Base-by-base conservation (phyloP, 2,888 invertebrate species). In the Dorcus parallelipipedus region DNA sequence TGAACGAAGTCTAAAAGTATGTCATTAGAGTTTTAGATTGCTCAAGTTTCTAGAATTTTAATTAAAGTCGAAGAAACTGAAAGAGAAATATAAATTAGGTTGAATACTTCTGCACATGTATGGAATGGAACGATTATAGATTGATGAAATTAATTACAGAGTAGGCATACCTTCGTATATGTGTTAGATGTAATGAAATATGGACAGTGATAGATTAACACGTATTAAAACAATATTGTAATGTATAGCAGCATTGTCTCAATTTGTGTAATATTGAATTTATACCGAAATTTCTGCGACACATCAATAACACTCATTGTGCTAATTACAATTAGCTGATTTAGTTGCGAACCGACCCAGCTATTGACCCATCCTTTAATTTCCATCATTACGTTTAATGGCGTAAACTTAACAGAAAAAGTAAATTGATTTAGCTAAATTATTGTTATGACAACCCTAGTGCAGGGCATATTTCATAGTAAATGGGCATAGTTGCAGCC, bases 401-500 rank as follows among this genome's bases (percentile, higher is more conserved):
- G 74, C 73, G 73, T 70, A 74, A 74, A 75, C 73, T 75, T 73
- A 69, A 69, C 69, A 72, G 72, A 71, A 73, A 74, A 75, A 75
- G 66, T 66, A 72, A 76, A 76, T 76, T 76, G 76, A 76, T 76
- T 76, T 75, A 72, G 74, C 71, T 77, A 75, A 77, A 76, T 77
- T 77, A 77, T 76, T 73, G 76, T 76, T 75, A 73, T 75, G 76
- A 74, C 76, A 72, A 70, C 71, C 48, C 64, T 68, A 67, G 71
- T 66, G 67, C 69, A 71, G 65, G 71, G 69, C 75, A 76, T 77
- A 77, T 76, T 76, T 76, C 76, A 75, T 71, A 67, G 69, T 66
- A 71, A 76, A 76, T 76, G 75, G 75, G 70, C 77, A 76, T 77
- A 76, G 76, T 76, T 76, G 74, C 73, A 70, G 73, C 76, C 76